Evolutionary conservation across 2,888 invertebrate genomes (phyloP).

Genomic region (Synergus umbraculus): DNA sequence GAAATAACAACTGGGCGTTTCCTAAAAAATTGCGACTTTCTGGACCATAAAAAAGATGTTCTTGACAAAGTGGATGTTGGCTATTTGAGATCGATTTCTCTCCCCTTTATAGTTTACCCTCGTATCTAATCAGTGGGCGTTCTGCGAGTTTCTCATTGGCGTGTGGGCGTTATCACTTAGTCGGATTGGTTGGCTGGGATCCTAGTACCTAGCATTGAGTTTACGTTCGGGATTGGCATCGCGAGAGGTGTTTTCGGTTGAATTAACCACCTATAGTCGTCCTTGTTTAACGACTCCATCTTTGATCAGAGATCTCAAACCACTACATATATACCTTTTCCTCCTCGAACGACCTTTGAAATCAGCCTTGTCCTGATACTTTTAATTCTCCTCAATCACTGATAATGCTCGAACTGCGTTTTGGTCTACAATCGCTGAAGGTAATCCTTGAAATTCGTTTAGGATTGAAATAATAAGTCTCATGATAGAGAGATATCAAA

Average conservation of each 20-base stretch:
- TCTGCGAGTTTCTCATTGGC: conserved; percentile 70
- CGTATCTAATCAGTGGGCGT: conserved; percentile 76
- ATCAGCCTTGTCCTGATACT: conserved; percentile 41
- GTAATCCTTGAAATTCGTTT: not conserved
- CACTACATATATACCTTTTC: not conserved
- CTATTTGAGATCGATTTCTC: conserved; percentile 64
- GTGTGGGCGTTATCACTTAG: conserved; percentile 72
- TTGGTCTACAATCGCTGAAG: not conserved
- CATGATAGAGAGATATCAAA: not conserved
- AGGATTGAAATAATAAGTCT: not conserved
- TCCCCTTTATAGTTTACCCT: conserved; percentile 61
- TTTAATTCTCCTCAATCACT: not conserved
- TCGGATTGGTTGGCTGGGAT: conserved; percentile 61
- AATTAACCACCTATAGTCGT: conserved; percentile 16
- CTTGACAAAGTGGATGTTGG: conserved; percentile 48
- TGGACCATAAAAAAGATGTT: conserved; percentile 34
- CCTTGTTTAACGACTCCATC: conserved; percentile 30
- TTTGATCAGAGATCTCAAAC: not conserved
- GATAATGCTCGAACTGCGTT: not conserved
- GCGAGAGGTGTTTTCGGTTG: conserved; percentile 14
- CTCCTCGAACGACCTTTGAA: conserved; percentile 22
- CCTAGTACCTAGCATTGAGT: conserved; percentile 47
- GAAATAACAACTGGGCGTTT: conserved; percentile 11
- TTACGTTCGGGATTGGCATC: conserved; percentile 53
- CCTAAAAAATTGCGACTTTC: not conserved